phyloP scores from a whole-genome alignment of 2,888 invertebrate species.

The Malthinus flaveolus region DNA sequence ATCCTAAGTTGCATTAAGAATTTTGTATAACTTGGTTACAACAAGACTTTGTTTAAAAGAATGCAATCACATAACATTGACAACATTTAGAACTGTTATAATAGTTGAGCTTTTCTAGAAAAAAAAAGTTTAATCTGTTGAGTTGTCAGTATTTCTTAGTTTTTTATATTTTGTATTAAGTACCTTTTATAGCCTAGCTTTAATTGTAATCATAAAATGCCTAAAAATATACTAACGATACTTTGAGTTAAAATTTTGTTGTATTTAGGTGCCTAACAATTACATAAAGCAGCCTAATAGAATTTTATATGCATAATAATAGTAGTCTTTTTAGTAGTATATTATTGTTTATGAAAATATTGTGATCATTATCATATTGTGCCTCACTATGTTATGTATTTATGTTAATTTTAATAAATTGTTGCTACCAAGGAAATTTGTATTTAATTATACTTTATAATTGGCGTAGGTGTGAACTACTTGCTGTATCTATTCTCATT shows the following conservation, averaged over 20 bases:
- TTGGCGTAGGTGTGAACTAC: too few species aligned
- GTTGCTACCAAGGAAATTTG: conserved; percentile 20
- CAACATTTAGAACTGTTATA: conserved; percentile 24
- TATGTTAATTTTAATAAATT: conserved; percentile 31
- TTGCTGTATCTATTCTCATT: too few species aligned
- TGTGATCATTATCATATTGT: conserved; percentile 42
- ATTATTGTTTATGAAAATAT: conserved; percentile 34
- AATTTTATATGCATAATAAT: conserved; percentile 15
- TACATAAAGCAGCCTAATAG: conserved; percentile 16
- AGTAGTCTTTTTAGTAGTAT: conserved; percentile 21
- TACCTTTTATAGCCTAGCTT: conserved; percentile 21
- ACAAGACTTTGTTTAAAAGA: conserved; percentile 12
- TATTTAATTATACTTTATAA: background rate
- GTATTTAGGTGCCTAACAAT: conserved; percentile 19
- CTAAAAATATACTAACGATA: conserved; percentile 13
- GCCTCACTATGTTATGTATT: conserved; percentile 35
- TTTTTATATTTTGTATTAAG: conserved; percentile 15
- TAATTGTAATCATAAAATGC: conserved; percentile 21
- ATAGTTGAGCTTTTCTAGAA: conserved; percentile 25
- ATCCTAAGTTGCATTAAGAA: conserved; percentile 27
- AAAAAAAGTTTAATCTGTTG: conserved; percentile 10
- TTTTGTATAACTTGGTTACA: conserved; percentile 9
- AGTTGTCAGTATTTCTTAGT: conserved; percentile 27
- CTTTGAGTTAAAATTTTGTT: conserved; percentile 14
- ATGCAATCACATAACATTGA: conserved; percentile 21